These are phyloP conservation scores for Siphlonurus alternatus DNA, from an alignment of 2,888 invertebrate species.

Conservation along the genomic window DNA sequence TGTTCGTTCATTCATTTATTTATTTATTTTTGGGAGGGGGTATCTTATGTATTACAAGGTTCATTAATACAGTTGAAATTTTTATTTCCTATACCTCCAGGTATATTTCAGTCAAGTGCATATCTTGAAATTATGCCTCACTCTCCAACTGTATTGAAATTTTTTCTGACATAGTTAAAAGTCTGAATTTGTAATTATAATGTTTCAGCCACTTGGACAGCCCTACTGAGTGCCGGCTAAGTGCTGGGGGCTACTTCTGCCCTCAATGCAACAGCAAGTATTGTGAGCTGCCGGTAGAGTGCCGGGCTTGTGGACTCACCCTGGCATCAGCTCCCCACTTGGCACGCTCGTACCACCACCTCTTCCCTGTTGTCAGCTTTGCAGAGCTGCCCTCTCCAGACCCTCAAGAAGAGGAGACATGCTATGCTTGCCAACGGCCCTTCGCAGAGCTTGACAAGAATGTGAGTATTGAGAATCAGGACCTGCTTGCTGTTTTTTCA, in stretches of 20 bases:
- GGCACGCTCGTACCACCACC: constrained; percentile 92
- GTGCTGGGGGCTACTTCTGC: constrained; percentile 66
- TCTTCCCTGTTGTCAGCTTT: constrained; percentile 83
- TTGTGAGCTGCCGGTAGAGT: constrained; percentile 95
- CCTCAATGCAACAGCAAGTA: constrained; percentile 97
- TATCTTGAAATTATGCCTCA: too few species aligned
- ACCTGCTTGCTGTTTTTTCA: background rate
- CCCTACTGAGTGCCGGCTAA: constrained; percentile 29
- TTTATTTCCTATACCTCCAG: too few species aligned
- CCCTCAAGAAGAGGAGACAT: constrained; percentile 36
- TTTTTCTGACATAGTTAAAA: too few species aligned
- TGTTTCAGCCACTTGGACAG: constrained; percentile 61
- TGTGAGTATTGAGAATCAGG: constrained; percentile 27
- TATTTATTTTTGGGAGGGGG: too few species aligned
- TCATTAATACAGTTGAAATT: too few species aligned
- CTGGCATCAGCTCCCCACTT: constrained; percentile 96
- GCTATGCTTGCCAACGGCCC: constrained; percentile 59
- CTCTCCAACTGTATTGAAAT: too few species aligned
- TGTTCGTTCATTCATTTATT: too few species aligned
- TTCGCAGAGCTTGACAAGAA: constrained; percentile 53
- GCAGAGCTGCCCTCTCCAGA: constrained; percentile 45
- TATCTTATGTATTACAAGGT: too few species aligned
- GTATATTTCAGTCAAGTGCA: too few species aligned
- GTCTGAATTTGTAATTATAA: too few species aligned
- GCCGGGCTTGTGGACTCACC: constrained; percentile 86